Evolutionary conservation across 2,113 vertebrate species (phyloP).

Genomic region (Pelusios castaneus): DNA sequence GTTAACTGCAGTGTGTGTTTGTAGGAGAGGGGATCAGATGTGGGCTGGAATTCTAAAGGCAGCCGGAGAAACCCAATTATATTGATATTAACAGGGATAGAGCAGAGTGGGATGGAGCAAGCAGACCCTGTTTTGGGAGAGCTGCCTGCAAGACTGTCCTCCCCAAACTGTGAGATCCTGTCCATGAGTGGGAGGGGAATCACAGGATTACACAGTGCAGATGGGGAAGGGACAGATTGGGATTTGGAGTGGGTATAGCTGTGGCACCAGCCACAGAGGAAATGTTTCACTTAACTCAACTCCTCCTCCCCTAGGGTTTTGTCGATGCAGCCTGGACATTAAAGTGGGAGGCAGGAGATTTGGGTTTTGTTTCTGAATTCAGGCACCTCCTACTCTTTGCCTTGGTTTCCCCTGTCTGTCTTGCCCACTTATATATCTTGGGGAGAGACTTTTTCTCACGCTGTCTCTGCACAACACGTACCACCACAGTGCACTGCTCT

Average conservation of each 20-base stretch:
- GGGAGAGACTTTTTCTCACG: not conserved
- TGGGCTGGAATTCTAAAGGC: not conserved
- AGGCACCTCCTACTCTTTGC: not conserved
- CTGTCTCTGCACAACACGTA: not conserved
- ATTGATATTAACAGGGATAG: no score
- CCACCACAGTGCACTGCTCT: not conserved
- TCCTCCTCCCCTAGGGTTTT: not conserved
- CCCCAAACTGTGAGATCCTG: not conserved
- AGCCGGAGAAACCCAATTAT: not conserved
- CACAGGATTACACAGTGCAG: not conserved
- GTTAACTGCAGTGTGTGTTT: not conserved
- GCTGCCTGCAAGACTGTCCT: not conserved
- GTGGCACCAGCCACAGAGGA: not conserved
- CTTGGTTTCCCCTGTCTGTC: not conserved
- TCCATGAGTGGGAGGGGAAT: not conserved
- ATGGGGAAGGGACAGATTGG: not conserved
- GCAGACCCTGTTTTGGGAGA: not conserved
- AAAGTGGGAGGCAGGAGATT: not conserved
- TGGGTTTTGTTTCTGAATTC: not conserved
- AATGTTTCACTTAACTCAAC: not conserved
- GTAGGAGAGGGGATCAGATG: not conserved
- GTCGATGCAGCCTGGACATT: not conserved
- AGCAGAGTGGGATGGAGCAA: not conserved
- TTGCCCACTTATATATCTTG: not conserved
- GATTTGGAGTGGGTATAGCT: not conserved